A percentile compares a stretch with the other conserved stretches of the same genome.
phyloP scores from a whole-genome alignment of 2,797 vertebrate genomes.

The Syndactyla subalaris region DNA sequence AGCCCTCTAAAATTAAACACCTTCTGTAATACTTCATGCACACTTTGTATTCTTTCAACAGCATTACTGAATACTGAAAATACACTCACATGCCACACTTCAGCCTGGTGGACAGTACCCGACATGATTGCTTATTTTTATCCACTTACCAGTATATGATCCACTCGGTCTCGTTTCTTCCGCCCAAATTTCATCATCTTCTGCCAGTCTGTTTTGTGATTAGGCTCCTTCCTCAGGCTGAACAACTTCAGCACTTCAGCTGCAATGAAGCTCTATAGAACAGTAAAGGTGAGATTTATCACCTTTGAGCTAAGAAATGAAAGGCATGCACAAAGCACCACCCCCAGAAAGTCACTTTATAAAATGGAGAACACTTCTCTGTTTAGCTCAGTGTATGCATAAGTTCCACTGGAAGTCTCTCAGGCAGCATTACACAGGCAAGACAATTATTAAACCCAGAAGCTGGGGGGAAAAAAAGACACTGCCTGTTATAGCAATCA shows the following conservation, averaged over 20 bases:
- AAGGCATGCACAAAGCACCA: not conserved
- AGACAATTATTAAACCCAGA: not conserved
- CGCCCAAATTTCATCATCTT: conserved; percentile 99
- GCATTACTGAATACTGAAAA: not conserved
- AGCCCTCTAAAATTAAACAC: not conserved
- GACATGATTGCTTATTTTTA: not conserved
- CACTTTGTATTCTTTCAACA: not conserved
- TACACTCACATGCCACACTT: not conserved
- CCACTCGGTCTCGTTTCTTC: conserved; percentile 96
- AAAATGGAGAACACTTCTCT: not conserved
- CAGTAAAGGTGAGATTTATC: not conserved
- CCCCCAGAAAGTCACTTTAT: not conserved
- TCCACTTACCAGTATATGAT: conserved; percentile 91
- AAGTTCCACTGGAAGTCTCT: not conserved
- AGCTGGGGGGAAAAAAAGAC: fast-evolving
- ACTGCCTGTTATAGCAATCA: not conserved
- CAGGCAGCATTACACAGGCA: not conserved
- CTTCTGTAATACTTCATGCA: not conserved
- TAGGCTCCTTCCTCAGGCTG: conserved; percentile 87
- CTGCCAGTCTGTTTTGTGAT: conserved; percentile 96
- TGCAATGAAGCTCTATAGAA: conserved; percentile 82
- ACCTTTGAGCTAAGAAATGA: not conserved
- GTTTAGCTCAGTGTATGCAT: not conserved
- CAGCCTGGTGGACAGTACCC: not conserved
- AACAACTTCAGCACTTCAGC: conserved; percentile 90